Evolutionary conservation across 1,140 invertebrate genomes (phyloP), one percentile per base, ranked within the genome.

Genomic region (Macrobrachium rosenbergii): DNA sequence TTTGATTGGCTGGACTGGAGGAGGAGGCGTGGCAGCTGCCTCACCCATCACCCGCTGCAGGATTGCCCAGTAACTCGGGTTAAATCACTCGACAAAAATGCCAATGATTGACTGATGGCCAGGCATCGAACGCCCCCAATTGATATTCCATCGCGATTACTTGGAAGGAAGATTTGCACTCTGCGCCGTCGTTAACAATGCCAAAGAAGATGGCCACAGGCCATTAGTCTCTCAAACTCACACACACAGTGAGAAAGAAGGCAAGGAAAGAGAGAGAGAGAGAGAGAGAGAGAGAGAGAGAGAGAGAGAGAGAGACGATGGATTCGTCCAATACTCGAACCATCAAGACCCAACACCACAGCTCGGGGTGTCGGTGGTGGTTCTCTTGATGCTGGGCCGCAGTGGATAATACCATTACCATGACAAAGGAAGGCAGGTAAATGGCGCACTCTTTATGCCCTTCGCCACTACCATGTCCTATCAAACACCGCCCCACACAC

Each of bases 401-500:
- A 14, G 37, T 72, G 69, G 69, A 17, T 72, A 72, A 72, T 72
- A n/a, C 23, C 69, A 72, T 72, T 72, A 72, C 69, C 69, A 72
- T 72, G 37, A 72, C 69, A 72, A 72, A 72, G 21, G 23, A 43
- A 72, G 23, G 21, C 69, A 72, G 69, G 69, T 72, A 28, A 72
- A 72, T 72, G 69, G 69, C 69, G 69, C 69, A 72, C 23, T 43
- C 69, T 72, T 72, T 37, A 72, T 72, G 17, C 69, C 69, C 23
- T 11, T 43, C 23, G 23, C 69, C 23, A 43, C 37, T 43, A 16
- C 69, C 69, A 23, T 16, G n/a, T 23, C 14, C 37, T 72, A 23
- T 72, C 21, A 72, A 28, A 72, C 23, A n/a, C 69, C 64, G 16
- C 23, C 78, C 58, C 78, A 80, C 78, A 79, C 77, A 79, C 77